Conservation (phyloP, 2,888 invertebrate species). For the Platycheirus rosarum region DNA sequence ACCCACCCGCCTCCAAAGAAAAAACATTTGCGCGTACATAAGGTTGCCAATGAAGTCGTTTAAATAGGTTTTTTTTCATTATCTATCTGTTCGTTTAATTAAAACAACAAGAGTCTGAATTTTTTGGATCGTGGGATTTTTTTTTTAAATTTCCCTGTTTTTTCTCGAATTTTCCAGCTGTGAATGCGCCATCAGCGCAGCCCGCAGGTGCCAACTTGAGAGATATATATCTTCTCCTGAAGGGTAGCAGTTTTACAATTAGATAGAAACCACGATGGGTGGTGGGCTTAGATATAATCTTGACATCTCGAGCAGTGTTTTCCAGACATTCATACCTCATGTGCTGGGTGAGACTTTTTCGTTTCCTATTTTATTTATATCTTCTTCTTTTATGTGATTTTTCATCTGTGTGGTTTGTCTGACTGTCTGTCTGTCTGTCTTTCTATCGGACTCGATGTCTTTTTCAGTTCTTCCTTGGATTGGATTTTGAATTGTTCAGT, state of each 20-base stretch:
- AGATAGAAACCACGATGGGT: constrained; percentile 33
- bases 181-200: constrained; percentile 2
- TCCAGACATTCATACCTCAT: constrained; percentile 13
- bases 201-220: constrained; percentile 53
- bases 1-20: constrained; percentile 25
- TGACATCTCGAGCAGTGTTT: neutral
- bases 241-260: constrained; percentile 37
- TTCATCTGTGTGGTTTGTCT: neutral
- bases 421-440: constrained; percentile 11
- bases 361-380: constrained; percentile 20
- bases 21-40: constrained; percentile 52
- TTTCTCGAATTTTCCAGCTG: neutral
- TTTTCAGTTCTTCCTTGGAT: no score
- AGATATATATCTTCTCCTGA: constrained; percentile 44
- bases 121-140: constrained; percentile 67
- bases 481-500: neutral
- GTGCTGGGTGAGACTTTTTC: constrained; percentile 28
- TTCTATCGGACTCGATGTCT: constrained; percentile 5
- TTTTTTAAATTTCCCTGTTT: constrained; percentile 4
- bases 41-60: constrained; percentile 62
- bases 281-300: constrained; percentile 4
- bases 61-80: constrained; percentile 50
- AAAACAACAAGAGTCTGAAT: constrained; percentile 29
- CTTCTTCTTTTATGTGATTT: neutral
- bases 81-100: constrained; percentile 43